Evolutionary conservation across 2,113 vertebrate genomes (phyloP).

Genomic region (Chiloscyllium plagiosum): DNA sequence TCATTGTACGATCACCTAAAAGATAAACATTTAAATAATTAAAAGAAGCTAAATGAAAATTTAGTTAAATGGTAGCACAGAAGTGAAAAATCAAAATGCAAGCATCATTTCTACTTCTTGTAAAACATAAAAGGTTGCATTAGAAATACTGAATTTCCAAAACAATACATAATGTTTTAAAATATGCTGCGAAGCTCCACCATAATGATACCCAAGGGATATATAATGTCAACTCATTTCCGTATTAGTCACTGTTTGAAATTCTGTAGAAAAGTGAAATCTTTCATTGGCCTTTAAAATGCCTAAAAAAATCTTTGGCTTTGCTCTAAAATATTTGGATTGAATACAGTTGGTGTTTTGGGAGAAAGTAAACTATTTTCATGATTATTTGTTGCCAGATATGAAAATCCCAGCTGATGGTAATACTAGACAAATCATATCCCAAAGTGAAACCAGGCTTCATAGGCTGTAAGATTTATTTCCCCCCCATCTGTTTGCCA

Average conservation of each 20-base stretch:
- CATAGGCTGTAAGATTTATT: too few species aligned
- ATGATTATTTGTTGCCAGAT: background rate
- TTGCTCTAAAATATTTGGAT: background rate
- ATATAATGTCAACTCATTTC: background rate
- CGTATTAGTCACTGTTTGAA: background rate
- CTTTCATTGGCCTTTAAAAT: background rate
- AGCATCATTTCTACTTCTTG: background rate
- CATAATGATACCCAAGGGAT: background rate
- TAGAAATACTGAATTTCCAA: background rate
- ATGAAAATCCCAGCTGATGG: too few species aligned
- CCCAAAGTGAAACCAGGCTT: too few species aligned
- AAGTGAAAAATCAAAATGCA: background rate
- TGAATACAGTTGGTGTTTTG: background rate
- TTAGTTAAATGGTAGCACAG: background rate
- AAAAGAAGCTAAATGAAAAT: background rate
- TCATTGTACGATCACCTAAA: constrained; percentile 83
- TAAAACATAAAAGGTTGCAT: background rate
- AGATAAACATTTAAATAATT: background rate
- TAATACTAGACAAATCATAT: too few species aligned
- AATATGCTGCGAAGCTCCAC: background rate
- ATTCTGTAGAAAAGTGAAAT: background rate
- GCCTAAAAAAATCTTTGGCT: background rate
- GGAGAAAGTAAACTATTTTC: background rate
- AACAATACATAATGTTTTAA: background rate
- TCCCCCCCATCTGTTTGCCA: too few species aligned